A percentile compares a stretch with the other conserved stretches of the same genome.
phyloP scores from a whole-genome alignment of 2,113 vertebrate species.

The Sphyrna mokarran region DNA sequence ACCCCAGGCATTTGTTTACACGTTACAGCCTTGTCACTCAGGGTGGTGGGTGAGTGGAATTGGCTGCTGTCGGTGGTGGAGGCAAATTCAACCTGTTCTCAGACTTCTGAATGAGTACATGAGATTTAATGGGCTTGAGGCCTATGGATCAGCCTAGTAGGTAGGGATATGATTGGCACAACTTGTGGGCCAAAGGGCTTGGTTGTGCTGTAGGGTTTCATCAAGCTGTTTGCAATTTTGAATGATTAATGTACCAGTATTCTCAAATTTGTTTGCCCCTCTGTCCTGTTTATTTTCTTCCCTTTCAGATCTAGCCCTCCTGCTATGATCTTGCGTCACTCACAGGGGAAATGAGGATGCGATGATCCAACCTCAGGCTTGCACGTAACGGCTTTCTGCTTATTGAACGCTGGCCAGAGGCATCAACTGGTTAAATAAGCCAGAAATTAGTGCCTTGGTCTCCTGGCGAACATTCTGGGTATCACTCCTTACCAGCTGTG shows the following conservation, averaged over 20 bases:
- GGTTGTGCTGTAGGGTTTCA: too few species aligned
- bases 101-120: too few species aligned
- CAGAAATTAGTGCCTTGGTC: background rate
- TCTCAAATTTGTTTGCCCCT: background rate
- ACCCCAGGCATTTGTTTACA: background rate
- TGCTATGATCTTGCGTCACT: background rate
- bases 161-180: too few species aligned
- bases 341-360: background rate
- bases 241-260: background rate
- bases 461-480: background rate
- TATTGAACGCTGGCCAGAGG: background rate
- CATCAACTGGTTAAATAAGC: background rate
- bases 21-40: background rate
- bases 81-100: too few species aligned
- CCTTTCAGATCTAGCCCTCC: background rate
- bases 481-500: too few species aligned
- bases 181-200: too few species aligned
- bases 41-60: too few species aligned
- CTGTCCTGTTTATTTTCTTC: background rate
- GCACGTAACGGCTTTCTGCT: background rate
- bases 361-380: background rate
- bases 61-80: too few species aligned
- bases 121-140: too few species aligned
- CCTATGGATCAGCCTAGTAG: too few species aligned
- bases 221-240: background rate